Conservation (phyloP, 1,140 invertebrate genomes). For the Plutomurus gul region DNA sequence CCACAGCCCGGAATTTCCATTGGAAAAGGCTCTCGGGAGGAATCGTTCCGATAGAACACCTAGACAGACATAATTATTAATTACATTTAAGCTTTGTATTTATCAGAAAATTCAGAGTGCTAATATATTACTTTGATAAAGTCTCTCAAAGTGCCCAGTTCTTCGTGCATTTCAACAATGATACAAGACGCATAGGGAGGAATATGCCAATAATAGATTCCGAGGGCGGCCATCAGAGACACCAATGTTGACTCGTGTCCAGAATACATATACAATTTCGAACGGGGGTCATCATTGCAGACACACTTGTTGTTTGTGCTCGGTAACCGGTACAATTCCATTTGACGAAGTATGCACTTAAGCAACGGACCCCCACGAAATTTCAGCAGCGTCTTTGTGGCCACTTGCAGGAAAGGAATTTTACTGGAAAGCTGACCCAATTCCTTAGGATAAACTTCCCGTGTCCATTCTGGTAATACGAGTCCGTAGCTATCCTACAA, state of each 20-base stretch:
- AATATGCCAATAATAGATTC: slow-evolving; percentile 54
- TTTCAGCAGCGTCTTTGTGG: slow-evolving; percentile 61
- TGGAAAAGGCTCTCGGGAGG: not conserved
- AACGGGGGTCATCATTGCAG: not conserved
- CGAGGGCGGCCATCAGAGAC: slow-evolving; percentile 69
- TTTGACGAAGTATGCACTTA: not conserved
- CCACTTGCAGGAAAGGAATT: slow-evolving; percentile 51
- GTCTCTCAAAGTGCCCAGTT: not conserved
- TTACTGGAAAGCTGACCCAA: not conserved
- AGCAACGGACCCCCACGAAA: slow-evolving; percentile 58
- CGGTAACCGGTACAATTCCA: slow-evolving; percentile 13
- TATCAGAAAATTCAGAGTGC: not conserved
- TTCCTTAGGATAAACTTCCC: not conserved
- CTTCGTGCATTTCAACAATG: slow-evolving; percentile 41
- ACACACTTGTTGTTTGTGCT: not conserved
- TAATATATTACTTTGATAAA: slow-evolving; percentile 17
- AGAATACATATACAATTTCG: slow-evolving; percentile 72
- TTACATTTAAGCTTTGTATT: not conserved
- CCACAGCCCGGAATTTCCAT: slow-evolving; percentile 22
- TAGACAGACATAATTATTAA: slow-evolving; percentile 53
- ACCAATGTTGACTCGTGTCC: slow-evolving; percentile 82
- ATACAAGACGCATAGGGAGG: slow-evolving; percentile 42
- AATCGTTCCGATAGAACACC: slow-evolving; percentile 55
- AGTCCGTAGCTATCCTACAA: not conserved
- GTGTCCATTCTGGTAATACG: not conserved